These are phyloP conservation scores for Zygaena filipendulae DNA, from an alignment of 2,888 invertebrate species.

Conservation along the genomic window DNA sequence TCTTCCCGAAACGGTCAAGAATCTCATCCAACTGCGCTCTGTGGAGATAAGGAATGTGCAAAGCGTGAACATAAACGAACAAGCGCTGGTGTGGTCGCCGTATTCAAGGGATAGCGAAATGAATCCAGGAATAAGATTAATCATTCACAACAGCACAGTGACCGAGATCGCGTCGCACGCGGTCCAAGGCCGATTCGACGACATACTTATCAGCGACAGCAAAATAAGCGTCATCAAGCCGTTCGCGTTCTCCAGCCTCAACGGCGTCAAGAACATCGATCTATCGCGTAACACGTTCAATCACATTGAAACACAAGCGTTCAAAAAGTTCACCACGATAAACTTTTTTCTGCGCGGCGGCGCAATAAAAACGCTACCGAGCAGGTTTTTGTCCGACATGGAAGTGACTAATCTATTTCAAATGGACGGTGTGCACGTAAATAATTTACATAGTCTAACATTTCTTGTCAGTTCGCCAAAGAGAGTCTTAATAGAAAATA, in stretches of 20 bases:
- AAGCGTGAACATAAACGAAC: slow-evolving; percentile 70
- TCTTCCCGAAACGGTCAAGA: slow-evolving; percentile 65
- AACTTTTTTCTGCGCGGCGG: slow-evolving; percentile 74
- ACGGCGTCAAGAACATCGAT: slow-evolving; percentile 72
- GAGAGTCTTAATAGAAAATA: slow-evolving; percentile 71
- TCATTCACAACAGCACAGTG: slow-evolving; percentile 58
- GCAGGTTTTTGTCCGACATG: slow-evolving; percentile 78
- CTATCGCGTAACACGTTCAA: slow-evolving; percentile 71
- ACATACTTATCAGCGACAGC: slow-evolving; percentile 72
- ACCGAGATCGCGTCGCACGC: slow-evolving; percentile 69
- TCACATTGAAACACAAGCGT: slow-evolving; percentile 75
- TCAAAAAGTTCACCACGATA: slow-evolving; percentile 80
- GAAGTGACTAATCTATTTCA: slow-evolving; percentile 74
- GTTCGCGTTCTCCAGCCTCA: slow-evolving; percentile 80
- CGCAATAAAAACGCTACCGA: slow-evolving; percentile 70
- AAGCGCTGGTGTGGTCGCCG: slow-evolving; percentile 71
- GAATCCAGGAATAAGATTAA: slow-evolving; percentile 67
- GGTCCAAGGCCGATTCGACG: slow-evolving; percentile 78
- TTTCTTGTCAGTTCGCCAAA: slow-evolving; percentile 74
- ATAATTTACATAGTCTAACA: slow-evolving; percentile 73
- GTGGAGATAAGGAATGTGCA: slow-evolving; percentile 73
- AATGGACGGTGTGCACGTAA: slow-evolving; percentile 73
- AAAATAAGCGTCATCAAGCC: slow-evolving; percentile 72
- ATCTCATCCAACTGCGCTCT: slow-evolving; percentile 70
- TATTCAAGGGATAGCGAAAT: slow-evolving; percentile 72